These are phyloP conservation scores for Pristionchus exspectatus DNA, from an alignment of 2,888 invertebrate species.

Conservation along the genomic window DNA sequence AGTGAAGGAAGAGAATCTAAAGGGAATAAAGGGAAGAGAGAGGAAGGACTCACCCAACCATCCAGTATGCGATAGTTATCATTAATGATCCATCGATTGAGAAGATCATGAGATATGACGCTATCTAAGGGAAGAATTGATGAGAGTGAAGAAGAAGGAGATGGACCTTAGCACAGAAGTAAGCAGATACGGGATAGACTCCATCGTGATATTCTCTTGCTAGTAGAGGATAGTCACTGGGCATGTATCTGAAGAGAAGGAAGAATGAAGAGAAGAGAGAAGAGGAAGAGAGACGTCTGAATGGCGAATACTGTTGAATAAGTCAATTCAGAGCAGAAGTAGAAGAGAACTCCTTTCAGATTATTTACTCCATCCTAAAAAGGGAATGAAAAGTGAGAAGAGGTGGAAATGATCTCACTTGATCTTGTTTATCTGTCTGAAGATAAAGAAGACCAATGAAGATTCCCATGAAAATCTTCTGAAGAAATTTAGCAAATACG, in stretches of 20 bases:
- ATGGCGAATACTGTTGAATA: slow-evolving; percentile 93
- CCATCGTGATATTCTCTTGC: slow-evolving; percentile 92
- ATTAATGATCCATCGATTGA: slow-evolving; percentile 89
- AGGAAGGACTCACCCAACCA: slow-evolving; percentile 83
- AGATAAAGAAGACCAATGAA: slow-evolving; percentile 91
- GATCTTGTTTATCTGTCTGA: slow-evolving; percentile 83
- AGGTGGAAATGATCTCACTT: background rate
- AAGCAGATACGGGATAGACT: slow-evolving; percentile 86
- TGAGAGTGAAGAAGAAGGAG: background rate
- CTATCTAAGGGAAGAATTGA: slow-evolving; percentile 54
- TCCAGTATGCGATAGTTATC: slow-evolving; percentile 89
- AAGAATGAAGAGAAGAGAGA: background rate
- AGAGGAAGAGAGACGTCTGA: slow-evolving; percentile 86
- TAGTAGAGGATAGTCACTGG: slow-evolving; percentile 91
- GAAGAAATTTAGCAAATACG: slow-evolving; percentile 68
- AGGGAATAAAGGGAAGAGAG: background rate
- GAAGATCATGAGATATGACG: slow-evolving; percentile 86
- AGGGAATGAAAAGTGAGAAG: background rate
- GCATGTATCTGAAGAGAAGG: slow-evolving; percentile 85
- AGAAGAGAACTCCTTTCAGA: slow-evolving; percentile 88
- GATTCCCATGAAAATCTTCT: slow-evolving; percentile 74
- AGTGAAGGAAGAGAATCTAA: slow-evolving; percentile 22
- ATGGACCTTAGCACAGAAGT: slow-evolving; percentile 71
- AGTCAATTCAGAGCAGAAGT: slow-evolving; percentile 93
- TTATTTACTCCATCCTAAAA: slow-evolving; percentile 94